Evolutionary conservation across 2,113 vertebrate species (phyloP).

Genomic region (Ciconia stormi): DNA sequence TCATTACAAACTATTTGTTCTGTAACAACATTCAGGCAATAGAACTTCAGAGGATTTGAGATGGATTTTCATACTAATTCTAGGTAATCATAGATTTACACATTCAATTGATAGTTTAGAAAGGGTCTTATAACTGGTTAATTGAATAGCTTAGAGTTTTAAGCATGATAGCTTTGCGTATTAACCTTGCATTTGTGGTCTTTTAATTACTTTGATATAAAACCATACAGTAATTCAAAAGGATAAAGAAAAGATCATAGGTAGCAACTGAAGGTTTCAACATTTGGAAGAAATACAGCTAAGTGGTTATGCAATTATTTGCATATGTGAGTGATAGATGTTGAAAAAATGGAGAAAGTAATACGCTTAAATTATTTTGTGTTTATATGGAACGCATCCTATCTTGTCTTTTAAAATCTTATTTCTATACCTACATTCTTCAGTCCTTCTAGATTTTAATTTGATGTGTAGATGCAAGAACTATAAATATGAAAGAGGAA

Average conservation of each 20-base stretch:
- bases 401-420: not conserved
- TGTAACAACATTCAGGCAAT: not conserved
- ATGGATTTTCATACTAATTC: not conserved
- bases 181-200: not conserved
- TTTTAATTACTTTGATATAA: not conserved
- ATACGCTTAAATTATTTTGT: not conserved
- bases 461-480: not conserved
- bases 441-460: not conserved
- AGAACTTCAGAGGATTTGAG: not conserved
- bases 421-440: not conserved
- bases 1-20: not conserved
- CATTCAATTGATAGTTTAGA: not conserved
- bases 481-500: not conserved
- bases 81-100: not conserved
- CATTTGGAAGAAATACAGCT: not conserved
- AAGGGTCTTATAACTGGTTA: not conserved
- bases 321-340: not conserved
- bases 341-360: not conserved
- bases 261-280: not conserved
- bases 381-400: not conserved
- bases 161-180: not conserved
- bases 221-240: not conserved
- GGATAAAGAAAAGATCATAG: not conserved
- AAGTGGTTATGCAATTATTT: not conserved
- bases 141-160: not conserved